These are phyloP conservation scores for Champsocephalus esox DNA, from an alignment of 2,797 vertebrate species.

Conservation along the genomic window DNA sequence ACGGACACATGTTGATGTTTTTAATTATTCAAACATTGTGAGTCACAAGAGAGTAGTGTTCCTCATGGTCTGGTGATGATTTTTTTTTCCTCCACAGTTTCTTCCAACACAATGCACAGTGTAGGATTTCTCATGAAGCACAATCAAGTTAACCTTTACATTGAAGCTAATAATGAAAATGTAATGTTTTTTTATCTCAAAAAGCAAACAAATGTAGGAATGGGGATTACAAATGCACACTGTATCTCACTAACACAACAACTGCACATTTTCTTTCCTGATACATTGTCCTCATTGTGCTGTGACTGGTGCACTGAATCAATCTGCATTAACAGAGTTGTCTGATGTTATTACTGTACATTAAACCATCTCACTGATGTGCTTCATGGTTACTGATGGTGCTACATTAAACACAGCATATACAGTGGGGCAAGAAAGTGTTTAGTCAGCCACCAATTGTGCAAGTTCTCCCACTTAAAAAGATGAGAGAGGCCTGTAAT, in stretches of 20 bases:
- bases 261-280: not conserved
- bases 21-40: conserved; percentile 3
- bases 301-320: not conserved
- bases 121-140: conserved; percentile 7
- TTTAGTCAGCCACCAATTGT: too few relatives aligned
- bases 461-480: too few relatives aligned
- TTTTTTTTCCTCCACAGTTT: not conserved
- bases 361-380: not conserved
- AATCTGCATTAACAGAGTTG: conserved; percentile 4
- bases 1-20: conserved; percentile 9
- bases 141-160: not conserved
- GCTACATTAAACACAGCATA: not conserved
- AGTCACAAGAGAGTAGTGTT: conserved; percentile 4
- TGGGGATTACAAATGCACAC: not conserved
- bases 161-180: not conserved
- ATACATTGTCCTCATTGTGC: not conserved
- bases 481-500: too few relatives aligned
- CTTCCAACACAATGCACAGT: not conserved
- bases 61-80: not conserved
- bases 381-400: not conserved
- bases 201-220: not conserved
- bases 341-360: not conserved
- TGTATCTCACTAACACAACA: not conserved
- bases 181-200: not conserved
- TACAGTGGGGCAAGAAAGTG: too few relatives aligned